phyloP scores from a whole-genome alignment of 1,140 invertebrate genomes.

The Philaenus spumarius region DNA sequence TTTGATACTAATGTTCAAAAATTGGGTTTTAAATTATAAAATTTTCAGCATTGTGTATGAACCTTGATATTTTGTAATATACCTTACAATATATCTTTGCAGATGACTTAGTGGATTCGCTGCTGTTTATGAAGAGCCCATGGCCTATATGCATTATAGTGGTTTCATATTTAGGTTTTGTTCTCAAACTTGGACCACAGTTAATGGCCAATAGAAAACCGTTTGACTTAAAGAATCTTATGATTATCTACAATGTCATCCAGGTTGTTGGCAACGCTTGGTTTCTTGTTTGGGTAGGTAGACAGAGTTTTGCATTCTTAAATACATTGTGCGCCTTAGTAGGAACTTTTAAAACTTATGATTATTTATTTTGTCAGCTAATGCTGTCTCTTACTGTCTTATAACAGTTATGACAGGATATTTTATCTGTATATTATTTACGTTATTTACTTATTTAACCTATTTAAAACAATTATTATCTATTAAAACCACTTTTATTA shows the following conservation, averaged over 20 bases:
- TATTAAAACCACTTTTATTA: too few species aligned
- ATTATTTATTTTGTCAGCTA: too few species aligned
- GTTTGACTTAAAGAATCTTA: slow-evolving; percentile 50
- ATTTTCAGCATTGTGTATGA: background rate
- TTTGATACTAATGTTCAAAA: too few species aligned
- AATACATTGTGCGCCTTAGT: too few species aligned
- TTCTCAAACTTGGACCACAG: slow-evolving; percentile 60
- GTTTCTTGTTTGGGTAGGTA: slow-evolving; percentile 48
- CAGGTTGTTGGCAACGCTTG: slow-evolving; percentile 59
- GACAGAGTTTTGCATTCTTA: too few species aligned
- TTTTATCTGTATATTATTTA: too few species aligned
- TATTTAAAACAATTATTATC: too few species aligned
- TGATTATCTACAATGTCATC: slow-evolving; percentile 62
- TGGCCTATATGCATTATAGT: slow-evolving; percentile 54
- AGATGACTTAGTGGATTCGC: slow-evolving; percentile 55
- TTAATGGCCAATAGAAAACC: slow-evolving; percentile 59
- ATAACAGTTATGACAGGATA: too few species aligned
- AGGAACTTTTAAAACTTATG: too few species aligned
- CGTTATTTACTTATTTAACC: too few species aligned
- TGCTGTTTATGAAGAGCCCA: slow-evolving; percentile 63
- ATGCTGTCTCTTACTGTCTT: too few species aligned
- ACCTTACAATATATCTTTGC: slow-evolving; percentile 14
- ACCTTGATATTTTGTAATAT: background rate
- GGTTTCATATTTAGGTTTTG: slow-evolving; percentile 52
- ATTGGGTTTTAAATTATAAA: too few species aligned